Percentiles rank a stretch among this genome's conserved stretches.
Evolutionary conservation across 2,797 vertebrate genomes (phyloP).

Genomic region (Coccyzus lansbergi): DNA sequence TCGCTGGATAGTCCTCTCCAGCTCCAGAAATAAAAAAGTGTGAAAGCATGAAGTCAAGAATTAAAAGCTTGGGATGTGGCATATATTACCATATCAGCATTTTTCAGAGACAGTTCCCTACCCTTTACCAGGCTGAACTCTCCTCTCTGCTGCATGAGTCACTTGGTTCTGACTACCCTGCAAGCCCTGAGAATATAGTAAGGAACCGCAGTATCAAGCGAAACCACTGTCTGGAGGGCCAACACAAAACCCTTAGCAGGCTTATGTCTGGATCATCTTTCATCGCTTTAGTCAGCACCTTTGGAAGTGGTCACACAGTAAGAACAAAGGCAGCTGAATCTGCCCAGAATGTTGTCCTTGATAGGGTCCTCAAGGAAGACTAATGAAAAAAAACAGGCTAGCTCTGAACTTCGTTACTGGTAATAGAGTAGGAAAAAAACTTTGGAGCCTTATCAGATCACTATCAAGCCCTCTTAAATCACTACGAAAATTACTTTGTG

Average conservation of each 20-base stretch:
- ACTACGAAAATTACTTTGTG: not conserved
- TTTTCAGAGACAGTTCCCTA: not conserved
- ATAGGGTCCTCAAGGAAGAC: not conserved
- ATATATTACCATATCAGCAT: not conserved
- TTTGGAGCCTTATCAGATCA: not conserved
- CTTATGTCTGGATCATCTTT: not conserved
- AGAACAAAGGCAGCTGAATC: not conserved
- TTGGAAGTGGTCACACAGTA: not conserved
- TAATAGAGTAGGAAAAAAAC: not conserved
- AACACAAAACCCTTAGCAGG: not conserved
- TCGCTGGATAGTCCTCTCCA: not conserved
- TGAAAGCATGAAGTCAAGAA: not conserved
- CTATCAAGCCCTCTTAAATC: not conserved
- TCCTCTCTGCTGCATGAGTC: not conserved
- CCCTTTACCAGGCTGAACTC: not conserved
- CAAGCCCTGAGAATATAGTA: not conserved
- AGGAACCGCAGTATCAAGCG: not conserved
- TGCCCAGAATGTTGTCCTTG: not conserved
- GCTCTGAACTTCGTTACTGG: not conserved
- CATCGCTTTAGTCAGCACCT: not conserved
- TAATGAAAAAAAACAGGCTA: not conserved
- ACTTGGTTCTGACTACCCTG: not conserved
- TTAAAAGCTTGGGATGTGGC: not conserved
- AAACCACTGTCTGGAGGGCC: not conserved
- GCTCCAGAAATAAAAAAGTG: not conserved